phyloP scores from a whole-genome alignment of 2,888 invertebrate genomes.

The Drosophila lutescens region DNA sequence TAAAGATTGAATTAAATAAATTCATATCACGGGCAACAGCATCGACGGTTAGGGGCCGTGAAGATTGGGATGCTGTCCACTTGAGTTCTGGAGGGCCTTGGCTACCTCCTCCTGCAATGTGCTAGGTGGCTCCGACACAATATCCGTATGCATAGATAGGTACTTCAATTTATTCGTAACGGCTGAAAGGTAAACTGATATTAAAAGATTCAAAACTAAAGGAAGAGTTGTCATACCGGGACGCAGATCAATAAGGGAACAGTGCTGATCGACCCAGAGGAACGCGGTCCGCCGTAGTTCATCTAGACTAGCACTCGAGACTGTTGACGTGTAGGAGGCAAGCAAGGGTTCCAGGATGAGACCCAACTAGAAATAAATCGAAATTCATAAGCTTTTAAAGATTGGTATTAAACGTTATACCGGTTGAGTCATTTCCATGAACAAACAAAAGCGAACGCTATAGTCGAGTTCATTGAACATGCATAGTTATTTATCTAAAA shows the following conservation, averaged over 20 bases:
- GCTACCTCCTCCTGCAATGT: constrained; percentile 95
- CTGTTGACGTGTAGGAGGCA: constrained; percentile 95
- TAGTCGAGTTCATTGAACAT: too few species aligned
- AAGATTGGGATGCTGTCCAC: constrained; percentile 83
- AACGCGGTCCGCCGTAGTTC: constrained; percentile 96
- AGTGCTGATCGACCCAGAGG: constrained; percentile 98
- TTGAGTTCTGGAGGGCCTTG: constrained; percentile 87
- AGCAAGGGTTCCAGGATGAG: constrained; percentile 95
- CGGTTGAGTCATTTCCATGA: too few species aligned
- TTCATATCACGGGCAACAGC: constrained; percentile 70
- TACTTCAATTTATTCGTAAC: constrained; percentile 95
- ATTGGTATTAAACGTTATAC: too few species aligned
- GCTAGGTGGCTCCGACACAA: constrained; percentile 93
- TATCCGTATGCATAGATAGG: constrained; percentile 96
- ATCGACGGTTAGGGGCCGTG: constrained; percentile 75
- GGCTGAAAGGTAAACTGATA: constrained; percentile 86
- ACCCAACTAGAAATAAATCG: constrained; percentile 89
- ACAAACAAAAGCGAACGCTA: too few species aligned
- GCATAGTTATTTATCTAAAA: too few species aligned
- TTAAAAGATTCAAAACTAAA: not conserved
- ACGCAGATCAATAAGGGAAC: constrained; percentile 96
- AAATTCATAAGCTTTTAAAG: too few species aligned
- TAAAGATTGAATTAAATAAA: constrained; percentile 57
- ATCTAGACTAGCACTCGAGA: constrained; percentile 95
- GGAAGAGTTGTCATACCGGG: constrained; percentile 88